Evolutionary conservation across 2,888 invertebrate species (phyloP), one percentile per base, ranked within the genome.

Genomic region (Agriotes lineatus): DNA sequence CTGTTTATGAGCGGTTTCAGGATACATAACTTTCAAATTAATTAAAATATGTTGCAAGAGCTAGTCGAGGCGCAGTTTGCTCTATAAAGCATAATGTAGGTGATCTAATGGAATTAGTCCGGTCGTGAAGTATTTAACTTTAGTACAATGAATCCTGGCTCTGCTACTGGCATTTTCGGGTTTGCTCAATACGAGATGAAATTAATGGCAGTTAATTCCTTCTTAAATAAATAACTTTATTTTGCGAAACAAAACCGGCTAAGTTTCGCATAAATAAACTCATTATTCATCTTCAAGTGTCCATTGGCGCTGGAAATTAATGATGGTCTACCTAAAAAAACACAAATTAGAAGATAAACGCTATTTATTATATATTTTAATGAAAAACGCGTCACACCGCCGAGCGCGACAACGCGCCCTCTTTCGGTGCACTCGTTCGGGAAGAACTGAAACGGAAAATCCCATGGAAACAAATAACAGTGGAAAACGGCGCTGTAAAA

Each of bases 401-500:
- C 30, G 20, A 5, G 1, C 3, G 9, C 5, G 7, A 1, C 39
- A 39, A 19, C 7, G 12, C 39, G 37, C 20, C 14, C 14, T 14
- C 39, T 39, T 39, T 9, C 9, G 10, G 14, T 20, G 30, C 1
- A 22, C n/a, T 9, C 37, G 16, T 22, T 37, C 4, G 50, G 56
- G 42, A 48, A 12, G 35, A 45, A 69, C 59, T 48, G 50, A 59
- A 54, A 42, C 54, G 45, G 62, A 65, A 65, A 52, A 65, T 59
- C 56, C 48, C 65, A 60, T 62, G 67, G 70, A 63, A 59, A 50
- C 63, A 70, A 72, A 73, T 72, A 54, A 25, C 50, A 12, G 14
- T 33, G 54, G 22, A 67, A 67, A 67, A 33, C 58, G 52, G 42
- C 25, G 22, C 70, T 73, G 73, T 72, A 60, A 70, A 73, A 74